phyloP scores from a whole-genome alignment of 2,888 invertebrate species.

The Patella pellucida region DNA sequence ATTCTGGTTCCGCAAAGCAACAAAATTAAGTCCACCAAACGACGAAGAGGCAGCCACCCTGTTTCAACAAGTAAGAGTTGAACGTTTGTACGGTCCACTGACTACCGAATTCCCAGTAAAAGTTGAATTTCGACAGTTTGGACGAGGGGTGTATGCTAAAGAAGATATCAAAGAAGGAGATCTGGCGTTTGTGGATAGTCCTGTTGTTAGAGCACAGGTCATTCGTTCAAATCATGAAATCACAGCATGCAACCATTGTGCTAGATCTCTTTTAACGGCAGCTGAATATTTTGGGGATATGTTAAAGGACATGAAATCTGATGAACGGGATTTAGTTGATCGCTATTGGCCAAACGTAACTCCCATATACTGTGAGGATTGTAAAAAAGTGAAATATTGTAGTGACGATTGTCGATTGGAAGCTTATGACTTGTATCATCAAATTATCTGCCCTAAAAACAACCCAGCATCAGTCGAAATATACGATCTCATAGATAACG shows the following conservation, averaged over 20 bases:
- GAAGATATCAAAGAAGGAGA: slow-evolving; percentile 77
- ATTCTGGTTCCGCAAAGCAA: slow-evolving; percentile 61
- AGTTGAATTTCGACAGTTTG: slow-evolving; percentile 73
- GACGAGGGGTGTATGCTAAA: slow-evolving; percentile 85
- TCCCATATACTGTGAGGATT: slow-evolving; percentile 46
- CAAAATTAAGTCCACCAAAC: slow-evolving; percentile 42
- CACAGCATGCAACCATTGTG: slow-evolving; percentile 88
- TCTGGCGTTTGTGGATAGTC: slow-evolving; percentile 87
- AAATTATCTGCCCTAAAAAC: slow-evolving; percentile 77
- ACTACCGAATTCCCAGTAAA: slow-evolving; percentile 49
- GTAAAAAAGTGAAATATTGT: slow-evolving; percentile 62
- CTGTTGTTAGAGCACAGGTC: slow-evolving; percentile 90
- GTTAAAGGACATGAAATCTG: slow-evolving; percentile 35
- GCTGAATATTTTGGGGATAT: slow-evolving; percentile 75
- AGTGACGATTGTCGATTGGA: slow-evolving; percentile 78
- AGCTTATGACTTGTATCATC: slow-evolving; percentile 83
- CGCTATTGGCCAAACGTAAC: slow-evolving; percentile 55
- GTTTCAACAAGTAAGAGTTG: slow-evolving; percentile 61
- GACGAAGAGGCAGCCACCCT: slow-evolving; percentile 52
- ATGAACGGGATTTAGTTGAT: slow-evolving; percentile 40
- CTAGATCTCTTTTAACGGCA: slow-evolving; percentile 89
- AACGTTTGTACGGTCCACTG: slow-evolving; percentile 57
- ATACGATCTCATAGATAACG: slow-evolving; percentile 49
- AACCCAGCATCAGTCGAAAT: slow-evolving; percentile 44
- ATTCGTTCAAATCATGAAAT: slow-evolving; percentile 79